These are phyloP conservation scores for Myiotriccus ornatus DNA, from an alignment of 2,797 vertebrate species.

Conservation along the genomic window DNA sequence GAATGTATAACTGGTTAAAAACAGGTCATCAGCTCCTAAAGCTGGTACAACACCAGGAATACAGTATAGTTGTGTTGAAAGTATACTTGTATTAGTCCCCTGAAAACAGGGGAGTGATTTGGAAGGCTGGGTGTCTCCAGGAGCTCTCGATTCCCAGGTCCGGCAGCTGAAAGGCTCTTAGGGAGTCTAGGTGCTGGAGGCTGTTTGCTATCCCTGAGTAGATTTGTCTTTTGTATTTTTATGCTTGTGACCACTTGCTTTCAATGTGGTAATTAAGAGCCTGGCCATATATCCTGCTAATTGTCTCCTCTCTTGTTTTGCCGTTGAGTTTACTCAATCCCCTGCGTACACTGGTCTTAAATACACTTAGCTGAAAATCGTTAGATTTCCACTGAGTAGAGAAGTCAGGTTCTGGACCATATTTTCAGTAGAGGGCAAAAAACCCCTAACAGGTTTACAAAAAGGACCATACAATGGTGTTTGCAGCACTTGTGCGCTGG, in stretches of 20 bases:
- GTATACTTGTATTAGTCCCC: too few species aligned
- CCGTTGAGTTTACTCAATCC: neutral
- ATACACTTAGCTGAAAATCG: neutral
- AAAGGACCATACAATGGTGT: neutral
- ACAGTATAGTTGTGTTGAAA: neutral
- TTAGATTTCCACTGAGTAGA: neutral
- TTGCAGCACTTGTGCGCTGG: neutral
- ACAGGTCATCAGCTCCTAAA: neutral
- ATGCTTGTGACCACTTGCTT: neutral
- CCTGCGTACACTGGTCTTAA: neutral
- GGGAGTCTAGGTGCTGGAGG: neutral
- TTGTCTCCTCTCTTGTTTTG: neutral
- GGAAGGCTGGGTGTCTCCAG: neutral
- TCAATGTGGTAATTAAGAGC: neutral
- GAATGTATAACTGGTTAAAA: neutral
- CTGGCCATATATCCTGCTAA: neutral
- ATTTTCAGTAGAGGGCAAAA: neutral
- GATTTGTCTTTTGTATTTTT: neutral
- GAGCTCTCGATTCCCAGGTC: neutral
- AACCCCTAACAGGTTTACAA: fast-evolving
- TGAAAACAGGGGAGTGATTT: neutral
- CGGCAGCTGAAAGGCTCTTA: neutral
- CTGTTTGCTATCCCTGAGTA: neutral
- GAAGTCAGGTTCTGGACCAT: neutral
- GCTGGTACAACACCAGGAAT: neutral